Evolutionary conservation across 2,797 vertebrate species (phyloP), one percentile per base, ranked within the genome.

Genomic region (Aplochiton taeniatus): DNA sequence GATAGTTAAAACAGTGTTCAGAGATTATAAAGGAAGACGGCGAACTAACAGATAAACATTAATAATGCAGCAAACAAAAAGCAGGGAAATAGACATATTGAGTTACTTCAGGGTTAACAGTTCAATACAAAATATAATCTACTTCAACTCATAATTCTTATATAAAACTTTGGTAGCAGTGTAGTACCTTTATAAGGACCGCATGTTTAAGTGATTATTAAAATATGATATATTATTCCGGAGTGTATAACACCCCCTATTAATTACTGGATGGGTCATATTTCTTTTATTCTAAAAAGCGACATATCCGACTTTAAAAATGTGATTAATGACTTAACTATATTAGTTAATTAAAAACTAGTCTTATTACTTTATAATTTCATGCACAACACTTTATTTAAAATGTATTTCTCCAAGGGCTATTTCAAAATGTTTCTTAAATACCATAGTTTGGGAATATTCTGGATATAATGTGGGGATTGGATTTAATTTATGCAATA

Each of bases 31-130:
- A 18, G 42, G 48, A 46, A 56, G 51, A 65, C 19, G 52, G 31
- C 19, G 63, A 73, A 65, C 13, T 31, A n/a, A 43, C 58, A 1
- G 31, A 74, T 65, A 57, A 81, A 55, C 52, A 48, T 51, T 61
- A 62, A 51, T n/a, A 46, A 63, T 65, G 74, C 64, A 67, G n/a
- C 48, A 46, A 69, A 61, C 50, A 76, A 76, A 79, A 50, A 47
- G 14, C 31, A 50, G 53, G 52, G 20, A 55, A 53, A 45, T 44
- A 20, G 58, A 46, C 42, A 72, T 52, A 41, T 69, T 63, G 13
- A 45, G 50, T 61, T 58, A 57, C 59, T 59, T 51, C 61, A 45
- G 58, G 58, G 72, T 66, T 74, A 69, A 66, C 59, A 66, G 50
- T 74, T 70, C 55, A 75, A 60, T 49, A 55, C n/a, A 63, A 63